These are phyloP conservation scores for Caretta caretta DNA, from an alignment of 2,113 vertebrate species.

Conservation along the genomic window DNA sequence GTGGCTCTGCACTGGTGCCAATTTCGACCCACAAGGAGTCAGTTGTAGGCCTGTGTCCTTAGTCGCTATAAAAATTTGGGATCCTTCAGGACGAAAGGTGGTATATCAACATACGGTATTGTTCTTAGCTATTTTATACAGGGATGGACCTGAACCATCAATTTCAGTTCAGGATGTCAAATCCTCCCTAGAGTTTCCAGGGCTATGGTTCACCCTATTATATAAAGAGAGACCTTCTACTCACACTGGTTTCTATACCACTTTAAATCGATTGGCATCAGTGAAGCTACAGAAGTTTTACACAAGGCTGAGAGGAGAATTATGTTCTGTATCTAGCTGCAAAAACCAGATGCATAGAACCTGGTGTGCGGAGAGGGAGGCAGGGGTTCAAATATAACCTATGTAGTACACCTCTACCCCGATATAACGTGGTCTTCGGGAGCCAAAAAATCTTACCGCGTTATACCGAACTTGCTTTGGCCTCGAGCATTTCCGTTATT, in stretches of 20 bases:
- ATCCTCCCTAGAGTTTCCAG: background rate
- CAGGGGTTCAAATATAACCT: background rate
- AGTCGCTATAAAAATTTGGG: conserved; percentile 23
- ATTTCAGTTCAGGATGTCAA: background rate
- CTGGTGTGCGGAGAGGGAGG: background rate
- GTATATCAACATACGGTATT: background rate
- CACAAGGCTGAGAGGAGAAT: background rate
- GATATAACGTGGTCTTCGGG: no score
- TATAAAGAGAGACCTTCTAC: background rate
- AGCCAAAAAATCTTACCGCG: no score
- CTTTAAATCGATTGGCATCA: background rate
- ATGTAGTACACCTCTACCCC: background rate
- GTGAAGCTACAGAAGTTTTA: background rate
- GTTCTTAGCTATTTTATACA: background rate
- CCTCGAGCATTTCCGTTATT: no score
- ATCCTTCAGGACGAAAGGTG: background rate
- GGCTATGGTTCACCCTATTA: background rate
- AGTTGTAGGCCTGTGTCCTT: background rate
- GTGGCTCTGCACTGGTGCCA: background rate
- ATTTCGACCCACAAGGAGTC: background rate
- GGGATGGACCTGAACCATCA: background rate
- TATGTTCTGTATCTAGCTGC: background rate
- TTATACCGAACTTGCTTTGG: no score
- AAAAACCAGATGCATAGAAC: background rate
- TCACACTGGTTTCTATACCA: background rate